Evolutionary conservation across 2,888 invertebrate genomes (phyloP).

Genomic region (Caenorhabditis angaria): DNA sequence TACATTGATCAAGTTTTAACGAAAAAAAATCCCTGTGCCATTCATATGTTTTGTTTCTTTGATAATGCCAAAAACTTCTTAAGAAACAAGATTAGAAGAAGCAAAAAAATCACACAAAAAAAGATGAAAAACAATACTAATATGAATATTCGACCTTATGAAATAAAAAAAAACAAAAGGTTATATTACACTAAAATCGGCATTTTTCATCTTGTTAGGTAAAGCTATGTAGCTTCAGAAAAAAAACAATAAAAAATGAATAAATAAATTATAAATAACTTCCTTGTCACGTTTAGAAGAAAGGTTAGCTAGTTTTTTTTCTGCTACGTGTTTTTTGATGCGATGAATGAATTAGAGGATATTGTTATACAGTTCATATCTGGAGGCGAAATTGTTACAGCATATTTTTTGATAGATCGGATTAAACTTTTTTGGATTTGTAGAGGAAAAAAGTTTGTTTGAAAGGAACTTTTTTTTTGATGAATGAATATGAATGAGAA

Average conservation of each 20-base stretch:
- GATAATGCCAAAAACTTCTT: slow-evolving; percentile 30
- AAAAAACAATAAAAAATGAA: background rate
- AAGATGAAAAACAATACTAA: slow-evolving; percentile 24
- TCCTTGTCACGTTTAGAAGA: background rate
- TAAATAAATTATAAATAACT: background rate
- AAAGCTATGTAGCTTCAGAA: no score
- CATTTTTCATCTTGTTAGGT: no score
- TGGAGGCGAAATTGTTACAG: background rate
- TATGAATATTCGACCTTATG: slow-evolving; percentile 41
- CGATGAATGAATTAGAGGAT: background rate
- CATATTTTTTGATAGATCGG: background rate
- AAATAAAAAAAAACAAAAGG: slow-evolving; percentile 4
- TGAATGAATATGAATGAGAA: no score
- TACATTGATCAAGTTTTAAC: no score
- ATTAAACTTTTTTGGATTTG: no score
- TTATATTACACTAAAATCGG: slow-evolving; percentile 30
- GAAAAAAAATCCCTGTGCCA: background rate
- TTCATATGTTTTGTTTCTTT: background rate
- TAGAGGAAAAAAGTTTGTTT: no score
- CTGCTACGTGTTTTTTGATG: background rate
- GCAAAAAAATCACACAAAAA: slow-evolving; percentile 22
- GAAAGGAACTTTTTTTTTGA: no score
- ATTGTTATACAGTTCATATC: background rate
- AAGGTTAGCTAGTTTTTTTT: no score
- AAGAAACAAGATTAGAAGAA: slow-evolving; percentile 41